Evolutionary conservation across 2,797 vertebrate species (phyloP), one percentile per base, ranked within the genome.

Genomic region (Gouania willdenowi): DNA sequence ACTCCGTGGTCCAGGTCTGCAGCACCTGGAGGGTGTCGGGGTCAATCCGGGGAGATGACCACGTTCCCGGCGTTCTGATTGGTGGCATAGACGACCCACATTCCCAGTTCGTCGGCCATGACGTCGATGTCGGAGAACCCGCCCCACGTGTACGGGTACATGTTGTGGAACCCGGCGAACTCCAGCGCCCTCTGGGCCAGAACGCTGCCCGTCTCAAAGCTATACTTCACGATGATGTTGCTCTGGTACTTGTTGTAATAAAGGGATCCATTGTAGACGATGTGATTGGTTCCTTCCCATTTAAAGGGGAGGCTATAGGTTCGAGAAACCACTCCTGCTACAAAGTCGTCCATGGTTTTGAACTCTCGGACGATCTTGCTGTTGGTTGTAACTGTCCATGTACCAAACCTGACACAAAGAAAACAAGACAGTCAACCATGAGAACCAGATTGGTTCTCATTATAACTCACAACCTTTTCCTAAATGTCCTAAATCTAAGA

Each of bases 241-340:
- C 94, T 99, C 80, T 99, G 95, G 63, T 98, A 98, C 67, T 99
- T 99, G 87, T 98, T 99, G 87, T 97, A 99, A 72, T 94, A 99
- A 18, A 99, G 92, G 0, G 96, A 98, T 25, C 95, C 93, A 0
- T 99, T 99, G 83, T 95, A 99, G 66, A 99, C 93, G 0, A 99
- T 90, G 0, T 99, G 96, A 77, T 95, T 98, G 56, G 96, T 99
- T 57, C 96, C 96, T 25, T 96, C 95, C 96, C 96, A 99, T 64
- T 97, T 97, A 71, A 97, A 98, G 0, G 96, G 96, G 41, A 99
- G 94, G 69, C 88, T 96, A 85, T 98, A 99, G 71, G 93, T 97
- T 79, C 93, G 87, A 31, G 95, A 97, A 46, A 97, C 94, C 8
- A 88, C 89, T 13, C 95, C 94, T 0, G 91, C 88, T 39, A 94